Conservation (phyloP, 2,113 vertebrate genomes). For the Solea solea region DNA sequence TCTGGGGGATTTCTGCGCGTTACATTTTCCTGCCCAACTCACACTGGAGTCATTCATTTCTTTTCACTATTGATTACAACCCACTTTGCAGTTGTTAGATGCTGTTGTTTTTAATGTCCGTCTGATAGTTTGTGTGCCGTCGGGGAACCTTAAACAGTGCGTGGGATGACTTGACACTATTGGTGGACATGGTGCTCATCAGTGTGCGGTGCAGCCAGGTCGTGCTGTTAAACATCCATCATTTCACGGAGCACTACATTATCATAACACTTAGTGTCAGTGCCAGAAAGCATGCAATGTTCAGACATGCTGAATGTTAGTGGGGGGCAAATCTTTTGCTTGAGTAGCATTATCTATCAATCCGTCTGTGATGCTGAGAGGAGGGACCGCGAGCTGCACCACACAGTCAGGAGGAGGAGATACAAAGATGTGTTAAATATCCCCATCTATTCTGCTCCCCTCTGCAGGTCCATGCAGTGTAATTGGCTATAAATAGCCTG, state of each 20-base stretch:
- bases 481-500: slow-evolving; percentile 75
- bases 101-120: slow-evolving; percentile 41
- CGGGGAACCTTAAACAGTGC: slow-evolving; percentile 36
- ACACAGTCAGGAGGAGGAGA: slow-evolving; percentile 69
- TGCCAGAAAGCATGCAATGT: slow-evolving; percentile 71
- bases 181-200: slow-evolving; percentile 40
- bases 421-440: slow-evolving; percentile 79
- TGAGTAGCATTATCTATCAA: slow-evolving; percentile 78
- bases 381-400: slow-evolving; percentile 67
- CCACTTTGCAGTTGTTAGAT: slow-evolving; percentile 39
- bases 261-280: slow-evolving; percentile 79
- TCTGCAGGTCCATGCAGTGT: slow-evolving; percentile 68
- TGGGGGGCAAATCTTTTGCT: slow-evolving; percentile 79
- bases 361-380: slow-evolving; percentile 74
- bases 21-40: slow-evolving; percentile 8
- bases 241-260: slow-evolving; percentile 75
- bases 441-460: slow-evolving; percentile 78
- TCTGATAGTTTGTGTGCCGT: slow-evolving; percentile 51
- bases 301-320: slow-evolving; percentile 76
- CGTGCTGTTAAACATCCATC: slow-evolving; percentile 78
- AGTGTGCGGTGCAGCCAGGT: slow-evolving; percentile 66
- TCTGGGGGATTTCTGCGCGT: slow-evolving; percentile 28
- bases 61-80: slow-evolving; percentile 34
- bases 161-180: slow-evolving; percentile 71
- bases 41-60: neutral